Base-by-base conservation (phyloP, 2,113 vertebrate genomes). In the Calyptommatus sinebrachiatus region DNA sequence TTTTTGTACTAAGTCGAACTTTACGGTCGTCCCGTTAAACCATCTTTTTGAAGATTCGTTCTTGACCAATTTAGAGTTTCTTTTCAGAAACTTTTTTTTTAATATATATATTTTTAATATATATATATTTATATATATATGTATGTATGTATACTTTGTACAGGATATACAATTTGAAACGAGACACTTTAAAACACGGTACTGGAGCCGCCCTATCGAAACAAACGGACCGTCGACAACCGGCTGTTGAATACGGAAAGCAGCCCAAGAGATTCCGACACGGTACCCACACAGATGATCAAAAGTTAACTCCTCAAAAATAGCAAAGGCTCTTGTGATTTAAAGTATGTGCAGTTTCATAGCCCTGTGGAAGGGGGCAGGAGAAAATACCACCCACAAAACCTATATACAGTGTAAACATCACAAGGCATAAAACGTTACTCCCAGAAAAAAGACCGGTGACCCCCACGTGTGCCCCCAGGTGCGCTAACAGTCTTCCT, bases 371-470 rank as follows among this genome's bases (percentile, higher is more conserved):
- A 76, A 62, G 24, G 57, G 41, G 48, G 41, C 62, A 45, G 93
- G 65, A 62, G 9, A 70, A 57, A 16, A 10, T 79, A 73, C 0
- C 88, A 88, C 89, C 93, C 89, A 53, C 94, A 89, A 92, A 93
- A 41, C 35, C 91, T 97, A 96, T 97, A 88, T 97, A 98, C 97
- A 97, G 94, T 96, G 96, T 98, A 97, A 98, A 97, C 96, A 96
- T 91, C 95, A 94, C 94, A 95, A 94, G 96, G 95, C 95, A 90
- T 90, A 90, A 93, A 91, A 89, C 86, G 89, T 74, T 88, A 73
- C 84, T 91, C 84, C 90, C 86, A 35, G 86, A 87, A 87, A n/a
- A 41, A 86, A 84, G 83, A 77, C 35, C 53, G 14, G 4, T 4
- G 53, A 57, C 2, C 53, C 53, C 53, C 53, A 12, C 12, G 14